These are phyloP conservation scores for Dasyprocta punctata DNA, from an alignment of 2,113 vertebrate species.

Conservation along the genomic window DNA sequence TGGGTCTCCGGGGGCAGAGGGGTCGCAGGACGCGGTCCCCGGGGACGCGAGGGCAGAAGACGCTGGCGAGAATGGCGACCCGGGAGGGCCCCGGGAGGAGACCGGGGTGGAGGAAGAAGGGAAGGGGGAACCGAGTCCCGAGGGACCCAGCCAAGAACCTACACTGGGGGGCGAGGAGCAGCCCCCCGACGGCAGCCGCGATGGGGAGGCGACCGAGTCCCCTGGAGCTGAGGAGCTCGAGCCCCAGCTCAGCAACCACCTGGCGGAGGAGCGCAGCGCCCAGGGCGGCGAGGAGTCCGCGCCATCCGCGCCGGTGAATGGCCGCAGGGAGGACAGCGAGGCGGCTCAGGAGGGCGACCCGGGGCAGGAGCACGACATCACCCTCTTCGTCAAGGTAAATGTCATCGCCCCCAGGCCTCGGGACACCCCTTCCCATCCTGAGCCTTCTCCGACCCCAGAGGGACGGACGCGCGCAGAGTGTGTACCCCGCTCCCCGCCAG, in stretches of 20 bases:
- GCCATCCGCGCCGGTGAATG: neutral
- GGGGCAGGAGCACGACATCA: conserved; percentile 88
- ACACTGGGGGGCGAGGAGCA: neutral
- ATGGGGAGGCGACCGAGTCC: rapidly evolving
- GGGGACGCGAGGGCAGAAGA: neutral
- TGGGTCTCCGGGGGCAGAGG: neutral
- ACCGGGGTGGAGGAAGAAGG: neutral
- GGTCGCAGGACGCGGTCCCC: neutral
- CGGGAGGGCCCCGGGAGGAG: neutral
- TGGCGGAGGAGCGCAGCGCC: conserved; percentile 7
- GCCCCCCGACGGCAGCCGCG: rapidly evolving
- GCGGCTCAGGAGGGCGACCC: neutral
- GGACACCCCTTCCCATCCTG: too few species aligned
- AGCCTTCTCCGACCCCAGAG: neutral
- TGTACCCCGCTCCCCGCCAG: rapidly evolving
- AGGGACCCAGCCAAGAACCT: neutral
- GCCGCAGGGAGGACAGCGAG: conserved; percentile 55
- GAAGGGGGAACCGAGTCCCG: neutral
- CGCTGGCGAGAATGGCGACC: neutral
- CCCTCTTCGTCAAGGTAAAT: conserved; percentile 93
- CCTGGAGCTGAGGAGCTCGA: neutral
- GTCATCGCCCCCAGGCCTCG: rapidly evolving
- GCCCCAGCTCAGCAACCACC: conserved; percentile 57
- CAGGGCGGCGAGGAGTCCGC: conserved; percentile 48
- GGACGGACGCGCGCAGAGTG: rapidly evolving